Evolutionary conservation across 2,888 invertebrate species (phyloP).

Genomic region (Nemotelus pantherinus): DNA sequence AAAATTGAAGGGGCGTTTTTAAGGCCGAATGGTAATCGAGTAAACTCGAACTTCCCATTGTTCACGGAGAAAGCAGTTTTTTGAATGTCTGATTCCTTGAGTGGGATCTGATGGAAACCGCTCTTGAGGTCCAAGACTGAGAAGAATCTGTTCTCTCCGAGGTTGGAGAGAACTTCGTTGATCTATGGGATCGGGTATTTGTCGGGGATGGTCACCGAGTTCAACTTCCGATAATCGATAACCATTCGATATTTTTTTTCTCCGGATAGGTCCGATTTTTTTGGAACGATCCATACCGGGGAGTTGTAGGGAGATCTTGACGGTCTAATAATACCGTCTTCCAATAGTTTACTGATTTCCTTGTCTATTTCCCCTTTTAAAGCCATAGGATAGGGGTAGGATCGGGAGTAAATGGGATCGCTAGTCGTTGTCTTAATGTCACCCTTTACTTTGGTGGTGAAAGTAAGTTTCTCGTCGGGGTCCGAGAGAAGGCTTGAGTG

Average conservation of each 20-base stretch:
- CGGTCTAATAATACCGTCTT: conserved; percentile 27
- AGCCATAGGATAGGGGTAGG: conserved; percentile 17
- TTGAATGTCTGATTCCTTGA: conserved; percentile 21
- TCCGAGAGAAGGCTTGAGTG: conserved; percentile 10
- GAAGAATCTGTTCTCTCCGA: background rate
- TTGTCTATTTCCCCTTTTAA: conserved; percentile 13
- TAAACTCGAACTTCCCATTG: conserved; percentile 29
- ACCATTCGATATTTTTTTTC: conserved; percentile 38
- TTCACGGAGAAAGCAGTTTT: conserved; percentile 34
- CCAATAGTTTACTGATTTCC: conserved; percentile 14
- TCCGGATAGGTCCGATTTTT: conserved; percentile 28
- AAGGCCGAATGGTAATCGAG: conserved; percentile 1
- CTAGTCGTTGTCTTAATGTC: conserved; percentile 9
- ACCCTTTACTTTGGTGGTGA: conserved; percentile 14
- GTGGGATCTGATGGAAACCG: conserved; percentile 30
- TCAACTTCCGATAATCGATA: conserved; percentile 2
- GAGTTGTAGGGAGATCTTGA: conserved; percentile 19
- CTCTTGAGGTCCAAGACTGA: conserved; percentile 8
- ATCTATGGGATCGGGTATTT: background rate
- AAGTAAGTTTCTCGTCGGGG: conserved; percentile 29
- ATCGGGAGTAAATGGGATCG: conserved; percentile 22
- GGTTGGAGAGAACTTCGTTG: background rate
- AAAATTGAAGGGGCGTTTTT: background rate
- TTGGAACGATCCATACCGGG: conserved; percentile 17
- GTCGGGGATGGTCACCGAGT: conserved; percentile 7